Conservation (phyloP, 2,797 vertebrate genomes). For the Pangasius djambal region DNA sequence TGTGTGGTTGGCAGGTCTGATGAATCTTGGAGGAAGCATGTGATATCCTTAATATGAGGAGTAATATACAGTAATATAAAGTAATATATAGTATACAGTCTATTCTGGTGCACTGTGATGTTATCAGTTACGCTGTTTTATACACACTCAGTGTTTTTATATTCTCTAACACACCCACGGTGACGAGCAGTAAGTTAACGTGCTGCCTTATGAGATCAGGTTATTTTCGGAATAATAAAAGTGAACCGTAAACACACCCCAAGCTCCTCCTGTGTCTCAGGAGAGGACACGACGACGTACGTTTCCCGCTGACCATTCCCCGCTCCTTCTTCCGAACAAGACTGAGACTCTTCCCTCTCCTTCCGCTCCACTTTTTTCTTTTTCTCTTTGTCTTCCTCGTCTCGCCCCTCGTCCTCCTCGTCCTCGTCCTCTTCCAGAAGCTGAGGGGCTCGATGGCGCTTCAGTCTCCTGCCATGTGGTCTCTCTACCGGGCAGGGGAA, state of each 20-base stretch:
- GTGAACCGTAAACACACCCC: constrained; percentile 24
- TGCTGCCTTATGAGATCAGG: neutral
- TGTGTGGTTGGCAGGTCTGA: no score
- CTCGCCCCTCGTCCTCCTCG: constrained; percentile 23
- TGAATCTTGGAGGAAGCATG: no score
- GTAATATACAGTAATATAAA: no score
- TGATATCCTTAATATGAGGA: no score
- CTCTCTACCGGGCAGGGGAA: constrained; percentile 44
- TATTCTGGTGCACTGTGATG: no score
- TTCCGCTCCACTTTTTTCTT: neutral
- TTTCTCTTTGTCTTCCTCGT: constrained; percentile 31
- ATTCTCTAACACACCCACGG: neutral
- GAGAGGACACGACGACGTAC: constrained; percentile 50
- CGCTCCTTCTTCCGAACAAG: constrained; percentile 12
- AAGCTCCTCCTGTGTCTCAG: constrained; percentile 45
- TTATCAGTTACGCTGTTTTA: no score
- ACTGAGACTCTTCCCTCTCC: constrained; percentile 52
- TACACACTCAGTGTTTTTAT: no score
- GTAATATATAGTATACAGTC: no score
- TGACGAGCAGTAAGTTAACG: neutral
- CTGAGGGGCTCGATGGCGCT: constrained; percentile 63
- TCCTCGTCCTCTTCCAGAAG: constrained; percentile 53
- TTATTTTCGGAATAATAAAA: neutral
- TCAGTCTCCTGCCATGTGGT: constrained; percentile 57
- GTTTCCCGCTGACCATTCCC: constrained; percentile 36